These are phyloP conservation scores for Tetragnatha versicolor DNA, from an alignment of 1,140 invertebrate species.

Conservation along the genomic window DNA sequence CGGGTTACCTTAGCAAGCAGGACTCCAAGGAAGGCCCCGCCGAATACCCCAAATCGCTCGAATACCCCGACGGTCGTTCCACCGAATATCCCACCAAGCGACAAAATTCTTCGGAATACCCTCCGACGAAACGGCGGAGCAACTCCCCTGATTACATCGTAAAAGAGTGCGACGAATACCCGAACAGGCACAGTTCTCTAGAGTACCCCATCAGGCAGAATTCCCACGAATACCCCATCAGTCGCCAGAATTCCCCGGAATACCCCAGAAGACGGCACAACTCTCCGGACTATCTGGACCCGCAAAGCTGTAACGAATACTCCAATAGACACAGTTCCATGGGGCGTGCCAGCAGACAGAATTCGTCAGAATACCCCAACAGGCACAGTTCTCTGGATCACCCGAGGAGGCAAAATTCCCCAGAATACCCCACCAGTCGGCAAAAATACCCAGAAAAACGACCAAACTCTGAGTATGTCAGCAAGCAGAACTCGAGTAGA, in stretches of 20 bases:
- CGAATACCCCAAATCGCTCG: no score
- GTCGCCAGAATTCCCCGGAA: background rate
- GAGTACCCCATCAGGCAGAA: background rate
- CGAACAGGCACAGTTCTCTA: background rate
- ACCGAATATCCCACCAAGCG: no score
- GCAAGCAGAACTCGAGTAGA: no score
- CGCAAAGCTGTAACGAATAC: no score
- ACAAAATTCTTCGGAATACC: background rate
- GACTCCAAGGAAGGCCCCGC: no score
- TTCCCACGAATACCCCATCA: conserved; percentile 2
- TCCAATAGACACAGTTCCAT: no score
- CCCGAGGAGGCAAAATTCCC: background rate
- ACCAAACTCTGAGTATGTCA: no score
- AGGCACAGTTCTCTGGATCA: background rate
- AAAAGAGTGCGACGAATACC: background rate
- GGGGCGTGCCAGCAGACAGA: background rate
- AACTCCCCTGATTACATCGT: background rate
- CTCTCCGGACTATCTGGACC: no score
- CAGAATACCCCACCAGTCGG: no score
- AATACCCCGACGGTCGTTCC: no score
- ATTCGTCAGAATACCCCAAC: background rate
- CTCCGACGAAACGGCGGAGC: background rate
- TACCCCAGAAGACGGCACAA: background rate
- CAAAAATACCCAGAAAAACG: background rate
- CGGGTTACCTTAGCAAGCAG: no score